A percentile compares a stretch with the other conserved stretches of the same genome.
These are phyloP conservation scores for Echinometra lucunter DNA, from an alignment of 53 echinoderm and acorn worm genomes.

Conservation along the genomic window DNA sequence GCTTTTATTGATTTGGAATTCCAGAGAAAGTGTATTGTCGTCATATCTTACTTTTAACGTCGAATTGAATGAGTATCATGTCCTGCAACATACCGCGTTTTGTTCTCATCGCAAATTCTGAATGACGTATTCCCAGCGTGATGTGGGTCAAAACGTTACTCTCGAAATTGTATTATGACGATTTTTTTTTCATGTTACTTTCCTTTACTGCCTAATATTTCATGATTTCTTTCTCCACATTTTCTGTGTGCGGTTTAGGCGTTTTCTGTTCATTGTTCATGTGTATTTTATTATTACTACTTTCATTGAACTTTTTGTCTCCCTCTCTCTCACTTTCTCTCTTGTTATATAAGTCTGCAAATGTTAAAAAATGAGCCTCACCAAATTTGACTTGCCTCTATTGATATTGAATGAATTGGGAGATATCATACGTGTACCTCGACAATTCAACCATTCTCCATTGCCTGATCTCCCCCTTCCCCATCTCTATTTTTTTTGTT, in stretches of 20 bases:
- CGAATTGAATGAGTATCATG: neutral
- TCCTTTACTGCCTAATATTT: neutral
- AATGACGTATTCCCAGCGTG: slow-evolving; percentile 1
- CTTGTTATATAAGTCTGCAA: neutral
- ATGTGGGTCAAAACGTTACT: neutral
- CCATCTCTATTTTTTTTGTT: neutral
- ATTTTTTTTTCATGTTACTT: neutral
- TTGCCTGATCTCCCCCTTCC: neutral
- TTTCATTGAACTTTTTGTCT: neutral
- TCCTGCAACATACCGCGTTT: neutral
- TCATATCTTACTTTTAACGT: neutral
- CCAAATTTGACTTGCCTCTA: neutral
- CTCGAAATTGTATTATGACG: neutral
- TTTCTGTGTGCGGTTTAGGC: neutral
- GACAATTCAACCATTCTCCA: neutral
- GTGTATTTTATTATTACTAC: too few relatives aligned
- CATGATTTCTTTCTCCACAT: neutral
- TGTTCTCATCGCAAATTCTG: neutral
- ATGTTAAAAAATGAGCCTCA: neutral
- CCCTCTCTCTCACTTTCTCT: neutral
- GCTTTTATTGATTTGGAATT: neutral
- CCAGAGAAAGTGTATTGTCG: neutral
- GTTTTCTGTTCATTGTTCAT: neutral
- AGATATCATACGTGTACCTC: neutral
- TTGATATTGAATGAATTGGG: neutral